Evolutionary conservation across 2,888 invertebrate genomes (phyloP).

Genomic region (Stictocephala bisonia): DNA sequence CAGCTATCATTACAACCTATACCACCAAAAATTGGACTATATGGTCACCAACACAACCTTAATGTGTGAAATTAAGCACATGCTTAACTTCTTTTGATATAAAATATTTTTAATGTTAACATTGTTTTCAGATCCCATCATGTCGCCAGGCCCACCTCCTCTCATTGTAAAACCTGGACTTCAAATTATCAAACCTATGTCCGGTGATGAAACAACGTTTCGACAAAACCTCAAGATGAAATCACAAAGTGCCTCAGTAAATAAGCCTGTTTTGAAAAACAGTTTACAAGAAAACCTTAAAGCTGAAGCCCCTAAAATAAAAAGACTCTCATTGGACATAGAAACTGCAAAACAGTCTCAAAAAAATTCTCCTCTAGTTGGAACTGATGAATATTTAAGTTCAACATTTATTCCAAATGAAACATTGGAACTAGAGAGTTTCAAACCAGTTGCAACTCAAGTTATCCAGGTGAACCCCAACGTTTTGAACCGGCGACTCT

Average conservation of each 20-base stretch:
- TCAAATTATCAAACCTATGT: background rate
- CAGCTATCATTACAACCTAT: too few species aligned
- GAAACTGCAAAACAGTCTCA: slow-evolving; percentile 48
- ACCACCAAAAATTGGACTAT: background rate
- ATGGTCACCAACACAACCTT: background rate
- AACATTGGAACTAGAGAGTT: slow-evolving; percentile 41
- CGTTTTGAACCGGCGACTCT: slow-evolving; percentile 19
- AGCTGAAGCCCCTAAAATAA: slow-evolving; percentile 23
- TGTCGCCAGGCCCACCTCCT: background rate
- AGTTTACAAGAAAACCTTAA: background rate
- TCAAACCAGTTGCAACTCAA: slow-evolving; percentile 45
- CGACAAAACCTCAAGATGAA: slow-evolving; percentile 39
- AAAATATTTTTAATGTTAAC: too few species aligned
- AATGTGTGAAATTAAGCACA: background rate
- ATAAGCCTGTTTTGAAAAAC: slow-evolving; percentile 8
- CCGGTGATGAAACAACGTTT: slow-evolving; percentile 28
- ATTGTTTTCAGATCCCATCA: background rate
- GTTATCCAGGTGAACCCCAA: slow-evolving; percentile 48
- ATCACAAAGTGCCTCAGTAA: slow-evolving; percentile 22
- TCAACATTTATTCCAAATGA: slow-evolving; percentile 52
- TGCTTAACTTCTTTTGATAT: too few species aligned
- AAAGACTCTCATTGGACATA: slow-evolving; percentile 51
- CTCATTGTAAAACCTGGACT: background rate
- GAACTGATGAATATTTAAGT: slow-evolving; percentile 52
- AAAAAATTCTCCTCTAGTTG: slow-evolving; percentile 52